These are phyloP conservation scores for Drosophila villosipedis DNA, from an alignment of 2,888 invertebrate species.

Conservation along the genomic window DNA sequence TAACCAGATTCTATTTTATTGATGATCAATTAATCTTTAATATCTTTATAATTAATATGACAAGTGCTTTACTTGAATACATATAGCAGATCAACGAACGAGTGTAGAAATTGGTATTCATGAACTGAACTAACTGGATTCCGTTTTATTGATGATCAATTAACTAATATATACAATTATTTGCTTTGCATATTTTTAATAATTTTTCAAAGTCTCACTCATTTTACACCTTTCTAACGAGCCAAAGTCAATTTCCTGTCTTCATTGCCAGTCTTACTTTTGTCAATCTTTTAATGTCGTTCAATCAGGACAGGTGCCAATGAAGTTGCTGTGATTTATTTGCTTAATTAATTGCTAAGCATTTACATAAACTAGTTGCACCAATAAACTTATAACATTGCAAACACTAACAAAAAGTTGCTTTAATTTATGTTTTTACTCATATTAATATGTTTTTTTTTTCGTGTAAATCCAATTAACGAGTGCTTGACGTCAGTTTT, in stretches of 20 bases:
- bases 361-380: constrained; percentile 55
- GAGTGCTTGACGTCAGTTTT: constrained; percentile 36
- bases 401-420: constrained; percentile 47
- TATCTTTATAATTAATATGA: not conserved
- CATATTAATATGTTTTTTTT: constrained; percentile 14
- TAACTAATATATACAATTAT: constrained; percentile 15
- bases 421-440: constrained; percentile 57
- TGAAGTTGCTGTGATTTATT: constrained; percentile 61
- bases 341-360: constrained; percentile 68
- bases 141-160: constrained; percentile 4
- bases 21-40: constrained; percentile 1
- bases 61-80: not conserved
- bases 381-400: constrained; percentile 47
- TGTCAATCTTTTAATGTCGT: constrained; percentile 23
- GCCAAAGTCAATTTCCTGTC: not conserved
- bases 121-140: constrained; percentile 1
- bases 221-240: constrained; percentile 6
- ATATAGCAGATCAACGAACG: not conserved
- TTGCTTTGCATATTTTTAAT: not conserved
- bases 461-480: constrained; percentile 69
- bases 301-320: constrained; percentile 38
- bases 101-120: not conserved
- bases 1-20: not conserved
- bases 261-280: constrained; percentile 1
- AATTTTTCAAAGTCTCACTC: not conserved